phyloP scores from a whole-genome alignment of 2,888 invertebrate species.

The Temnothorax rugatulus region DNA sequence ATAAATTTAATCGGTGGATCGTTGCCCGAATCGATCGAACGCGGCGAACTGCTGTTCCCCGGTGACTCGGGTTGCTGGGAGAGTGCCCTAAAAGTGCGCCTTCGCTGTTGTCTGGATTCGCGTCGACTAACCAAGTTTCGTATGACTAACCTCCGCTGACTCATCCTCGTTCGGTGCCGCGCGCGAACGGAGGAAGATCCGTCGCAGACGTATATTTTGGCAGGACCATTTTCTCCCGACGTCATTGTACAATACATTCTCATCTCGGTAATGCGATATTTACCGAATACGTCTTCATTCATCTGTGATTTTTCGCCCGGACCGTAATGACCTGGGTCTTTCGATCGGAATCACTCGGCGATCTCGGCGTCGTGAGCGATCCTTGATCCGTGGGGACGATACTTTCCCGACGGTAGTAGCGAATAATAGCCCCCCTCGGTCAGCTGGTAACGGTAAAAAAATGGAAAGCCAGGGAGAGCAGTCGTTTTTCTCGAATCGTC shows the following conservation, averaged over 20 bases:
- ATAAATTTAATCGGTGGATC: slow-evolving; percentile 65
- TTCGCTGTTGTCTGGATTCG: slow-evolving; percentile 83
- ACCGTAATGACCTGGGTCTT: neutral
- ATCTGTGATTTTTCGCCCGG: slow-evolving; percentile 19
- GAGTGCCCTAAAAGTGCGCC: slow-evolving; percentile 84
- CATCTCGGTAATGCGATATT: slow-evolving; percentile 31
- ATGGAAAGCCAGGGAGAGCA: slow-evolving; percentile 65
- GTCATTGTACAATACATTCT: slow-evolving; percentile 16
- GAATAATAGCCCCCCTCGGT: slow-evolving; percentile 58
- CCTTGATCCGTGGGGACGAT: neutral
- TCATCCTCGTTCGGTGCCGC: slow-evolving; percentile 63
- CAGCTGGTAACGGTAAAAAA: slow-evolving; percentile 73
- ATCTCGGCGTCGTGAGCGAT: neutral
- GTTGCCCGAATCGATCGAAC: slow-evolving; percentile 67
- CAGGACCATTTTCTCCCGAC: slow-evolving; percentile 25
- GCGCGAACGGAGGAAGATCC: slow-evolving; percentile 43
- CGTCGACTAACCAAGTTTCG: slow-evolving; percentile 79
- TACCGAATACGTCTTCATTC: slow-evolving; percentile 1
- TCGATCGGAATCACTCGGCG: neutral
- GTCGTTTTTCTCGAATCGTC: slow-evolving; percentile 64
- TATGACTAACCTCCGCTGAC: slow-evolving; percentile 81
- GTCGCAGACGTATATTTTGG: slow-evolving; percentile 41
- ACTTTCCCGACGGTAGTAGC: slow-evolving; percentile 39
- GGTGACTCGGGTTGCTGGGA: slow-evolving; percentile 70
- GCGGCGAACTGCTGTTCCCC: slow-evolving; percentile 36